phyloP scores from a whole-genome alignment of 2,113 vertebrate species.

The Vicugna pacos region DNA sequence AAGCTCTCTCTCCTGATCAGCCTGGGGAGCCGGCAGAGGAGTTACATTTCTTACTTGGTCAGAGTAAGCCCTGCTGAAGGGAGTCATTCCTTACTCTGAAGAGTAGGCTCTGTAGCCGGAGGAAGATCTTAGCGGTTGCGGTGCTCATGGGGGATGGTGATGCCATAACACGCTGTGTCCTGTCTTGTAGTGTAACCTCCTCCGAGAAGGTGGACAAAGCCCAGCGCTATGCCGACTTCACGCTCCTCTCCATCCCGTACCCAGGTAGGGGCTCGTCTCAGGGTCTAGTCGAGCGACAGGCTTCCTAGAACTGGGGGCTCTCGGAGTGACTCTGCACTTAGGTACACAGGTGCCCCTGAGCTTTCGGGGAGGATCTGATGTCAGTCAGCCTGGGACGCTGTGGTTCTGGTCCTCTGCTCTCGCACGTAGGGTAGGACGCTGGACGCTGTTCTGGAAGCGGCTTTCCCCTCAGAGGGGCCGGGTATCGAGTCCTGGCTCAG shows the following conservation, averaged over 20 bases:
- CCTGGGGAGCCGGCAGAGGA: not conserved
- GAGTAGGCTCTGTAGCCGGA: not conserved
- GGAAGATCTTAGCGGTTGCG: not conserved
- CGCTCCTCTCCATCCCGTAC: constrained; percentile 97
- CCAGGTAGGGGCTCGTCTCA: constrained; percentile 91
- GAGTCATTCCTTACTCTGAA: not conserved
- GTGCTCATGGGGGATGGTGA: not conserved
- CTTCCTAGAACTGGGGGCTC: not conserved
- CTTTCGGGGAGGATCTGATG: not conserved
- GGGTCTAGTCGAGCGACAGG: not conserved
- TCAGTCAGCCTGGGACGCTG: not conserved
- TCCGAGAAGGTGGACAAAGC: constrained; percentile 99
- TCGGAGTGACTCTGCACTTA: accelerated
- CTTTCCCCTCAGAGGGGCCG: not conserved
- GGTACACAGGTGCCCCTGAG: not conserved
- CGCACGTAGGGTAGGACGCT: not conserved
- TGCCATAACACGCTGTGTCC: constrained; percentile 41
- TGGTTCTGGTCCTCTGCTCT: not conserved
- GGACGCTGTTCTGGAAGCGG: not conserved
- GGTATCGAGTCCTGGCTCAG: not conserved
- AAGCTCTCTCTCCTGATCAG: not conserved
- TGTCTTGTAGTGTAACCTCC: constrained; percentile 93
- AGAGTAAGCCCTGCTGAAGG: not conserved
- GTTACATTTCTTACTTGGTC: not conserved
- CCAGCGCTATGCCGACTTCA: constrained; percentile 98